phyloP scores from a whole-genome alignment of 2,888 invertebrate species.

The Xylota sylvarum region DNA sequence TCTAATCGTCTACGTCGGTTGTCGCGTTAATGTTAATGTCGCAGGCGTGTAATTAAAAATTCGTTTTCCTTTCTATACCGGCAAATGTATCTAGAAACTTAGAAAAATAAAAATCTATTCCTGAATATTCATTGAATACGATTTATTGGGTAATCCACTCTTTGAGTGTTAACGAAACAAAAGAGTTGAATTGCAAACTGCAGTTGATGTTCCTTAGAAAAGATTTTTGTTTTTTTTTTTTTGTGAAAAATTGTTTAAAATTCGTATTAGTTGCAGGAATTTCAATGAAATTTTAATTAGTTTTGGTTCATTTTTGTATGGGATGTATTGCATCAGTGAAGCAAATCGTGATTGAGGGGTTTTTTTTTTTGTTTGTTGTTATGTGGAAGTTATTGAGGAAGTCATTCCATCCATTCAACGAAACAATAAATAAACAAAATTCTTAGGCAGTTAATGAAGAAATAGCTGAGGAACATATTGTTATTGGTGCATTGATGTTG shows the following conservation, averaged over 20 bases:
- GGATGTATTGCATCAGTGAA: conserved; percentile 23
- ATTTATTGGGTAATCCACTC: conserved; percentile 42
- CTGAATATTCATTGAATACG: conserved; percentile 57
- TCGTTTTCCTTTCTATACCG: conserved; percentile 63
- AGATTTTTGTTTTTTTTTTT: conserved; percentile 11
- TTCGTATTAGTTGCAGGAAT: conserved; percentile 43
- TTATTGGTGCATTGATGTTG: background rate
- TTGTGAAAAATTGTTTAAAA: conserved; percentile 27
- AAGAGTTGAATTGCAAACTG: conserved; percentile 49
- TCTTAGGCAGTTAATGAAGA: conserved; percentile 35
- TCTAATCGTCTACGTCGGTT: conserved; percentile 17
- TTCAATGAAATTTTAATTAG: conserved; percentile 67
- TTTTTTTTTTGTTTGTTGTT: background rate
- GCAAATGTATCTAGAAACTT: background rate
- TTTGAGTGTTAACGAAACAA: conserved; percentile 38
- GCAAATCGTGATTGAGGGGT: conserved; percentile 51
- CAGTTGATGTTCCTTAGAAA: background rate
- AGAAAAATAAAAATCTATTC: conserved; percentile 47
- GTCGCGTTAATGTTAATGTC: conserved; percentile 66
- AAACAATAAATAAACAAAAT: conserved; percentile 14
- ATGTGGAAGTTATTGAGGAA: conserved; percentile 39
- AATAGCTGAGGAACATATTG: conserved; percentile 4
- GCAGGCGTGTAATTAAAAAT: conserved; percentile 75
- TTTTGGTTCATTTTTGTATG: conserved; percentile 6
- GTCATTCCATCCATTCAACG: background rate